A percentile compares a stretch with the other conserved stretches of the same genome.
These are phyloP conservation scores for Trachymyrmex cornetzi DNA, from an alignment of 1,140 invertebrate species.

Conservation along the genomic window DNA sequence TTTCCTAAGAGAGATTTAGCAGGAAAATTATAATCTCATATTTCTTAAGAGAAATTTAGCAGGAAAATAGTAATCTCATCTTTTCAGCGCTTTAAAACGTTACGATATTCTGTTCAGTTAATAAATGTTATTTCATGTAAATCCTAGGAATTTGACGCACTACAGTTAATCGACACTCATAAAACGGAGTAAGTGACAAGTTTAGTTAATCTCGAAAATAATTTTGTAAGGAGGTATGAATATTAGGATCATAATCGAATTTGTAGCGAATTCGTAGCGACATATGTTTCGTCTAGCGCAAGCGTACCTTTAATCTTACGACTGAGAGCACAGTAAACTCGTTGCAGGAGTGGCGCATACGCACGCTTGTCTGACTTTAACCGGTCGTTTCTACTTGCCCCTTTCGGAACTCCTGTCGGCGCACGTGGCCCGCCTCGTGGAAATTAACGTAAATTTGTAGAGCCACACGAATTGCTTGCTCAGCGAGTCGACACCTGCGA, in stretches of 20 bases:
- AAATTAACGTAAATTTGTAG: slow-evolving; percentile 55
- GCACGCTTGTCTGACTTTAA: slow-evolving; percentile 55
- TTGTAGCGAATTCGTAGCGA: neutral
- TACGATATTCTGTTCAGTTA: neutral
- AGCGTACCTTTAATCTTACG: slow-evolving; percentile 47
- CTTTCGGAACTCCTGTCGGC: slow-evolving; percentile 35
- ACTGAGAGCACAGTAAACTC: slow-evolving; percentile 31
- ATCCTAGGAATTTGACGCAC: neutral
- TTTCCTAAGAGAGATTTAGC: neutral
- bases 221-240: too few relatives aligned
- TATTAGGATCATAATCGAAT: neutral
- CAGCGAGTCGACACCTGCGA: slow-evolving; percentile 66
- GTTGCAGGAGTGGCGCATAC: slow-evolving; percentile 30
- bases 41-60: neutral
- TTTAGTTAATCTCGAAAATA: neutral
- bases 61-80: neutral
- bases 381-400: slow-evolving; percentile 39
- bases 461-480: slow-evolving; percentile 58
- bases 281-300: neutral
- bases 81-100: neutral
- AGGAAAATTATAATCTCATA: too few relatives aligned
- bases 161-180: neutral
- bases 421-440: slow-evolving; percentile 28
- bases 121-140: neutral
- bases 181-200: neutral